Evolutionary conservation across 2,113 vertebrate genomes (phyloP), one percentile per base, ranked within the genome.

Genomic region (Tor tambroides): DNA sequence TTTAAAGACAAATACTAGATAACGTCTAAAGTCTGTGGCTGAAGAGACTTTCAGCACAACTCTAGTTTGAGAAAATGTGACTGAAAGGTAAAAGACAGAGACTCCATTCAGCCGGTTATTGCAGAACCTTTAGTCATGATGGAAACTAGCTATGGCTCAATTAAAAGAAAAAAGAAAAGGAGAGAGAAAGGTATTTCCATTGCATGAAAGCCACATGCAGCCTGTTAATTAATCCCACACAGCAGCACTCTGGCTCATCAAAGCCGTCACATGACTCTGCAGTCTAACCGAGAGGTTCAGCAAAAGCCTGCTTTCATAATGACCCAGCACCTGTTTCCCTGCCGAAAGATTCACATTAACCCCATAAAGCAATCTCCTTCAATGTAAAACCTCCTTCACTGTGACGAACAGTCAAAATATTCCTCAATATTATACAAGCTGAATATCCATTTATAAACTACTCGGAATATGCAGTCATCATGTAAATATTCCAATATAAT

Each of bases 231-330:
- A 78, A 80, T 59, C 71, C 41, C 78, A 26, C 38, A 51, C 21
- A 46, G 51, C 76, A 19, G 26, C 19, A 21, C 32, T 46, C 7
- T 67, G 26, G 11, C 23, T 28, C 15, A 7, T 46, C 51, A 86
- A 72, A 86, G 80, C 61, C 35, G 46, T 49, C 79, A 83, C 79
- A 86, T 78, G 84, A 86, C 59, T 56, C 41, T 61, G 51, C 12
- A 41, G 23, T 38, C 30, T 59, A 35, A 59, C 69, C 5, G 2
- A 72, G 35, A 38, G 19, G 69, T 72, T 41, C 54, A 38, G 76
- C 23, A 78, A 76, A 67, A 61, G 59, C 41, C 84, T 65, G 26
- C 35, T 41, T 72, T 72, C 19, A 32, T 56, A 79, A 54, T 78
- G 26, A 23, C 49, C 49, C 17, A 59, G 28, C 49, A 79, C 28